Percentiles rank a stretch among this genome's conserved stretches.
phyloP scores from a whole-genome alignment of 2,113 vertebrate species.

The Laticauda colubrina region DNA sequence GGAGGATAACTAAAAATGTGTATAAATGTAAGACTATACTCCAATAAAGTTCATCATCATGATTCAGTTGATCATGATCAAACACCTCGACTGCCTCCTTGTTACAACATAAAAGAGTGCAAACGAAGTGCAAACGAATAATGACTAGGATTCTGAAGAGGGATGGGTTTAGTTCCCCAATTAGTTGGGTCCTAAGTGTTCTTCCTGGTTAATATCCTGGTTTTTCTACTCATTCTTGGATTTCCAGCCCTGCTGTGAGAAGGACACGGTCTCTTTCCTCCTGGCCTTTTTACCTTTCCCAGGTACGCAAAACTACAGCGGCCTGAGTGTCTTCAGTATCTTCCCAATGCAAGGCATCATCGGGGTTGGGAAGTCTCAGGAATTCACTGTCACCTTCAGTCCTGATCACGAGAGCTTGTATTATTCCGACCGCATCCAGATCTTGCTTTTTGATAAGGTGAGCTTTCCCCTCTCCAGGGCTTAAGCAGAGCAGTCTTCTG shows the following conservation, averaged over 20 bases:
- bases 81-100: too few species aligned
- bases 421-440: slow-evolving; percentile 78
- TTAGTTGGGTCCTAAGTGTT: background rate
- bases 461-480: background rate
- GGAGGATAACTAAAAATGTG: too few species aligned
- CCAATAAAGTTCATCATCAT: too few species aligned
- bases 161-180: background rate
- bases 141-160: background rate
- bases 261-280: background rate
- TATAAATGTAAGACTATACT: too few species aligned
- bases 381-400: slow-evolving; percentile 82
- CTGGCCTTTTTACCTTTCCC: background rate
- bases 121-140: background rate
- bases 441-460: slow-evolving; percentile 84
- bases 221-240: background rate
- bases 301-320: slow-evolving; percentile 86
- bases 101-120: too few species aligned
- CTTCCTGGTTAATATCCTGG: background rate
- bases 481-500: background rate
- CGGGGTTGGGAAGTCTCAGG: slow-evolving; percentile 68
- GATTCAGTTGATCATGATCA: too few species aligned
- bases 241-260: background rate
- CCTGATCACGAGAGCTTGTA: slow-evolving; percentile 84
- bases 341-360: slow-evolving; percentile 77
- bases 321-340: slow-evolving; percentile 82